These are phyloP conservation scores for Australoheros scitulus DNA, from an alignment of 2,113 vertebrate species.

Conservation along the genomic window DNA sequence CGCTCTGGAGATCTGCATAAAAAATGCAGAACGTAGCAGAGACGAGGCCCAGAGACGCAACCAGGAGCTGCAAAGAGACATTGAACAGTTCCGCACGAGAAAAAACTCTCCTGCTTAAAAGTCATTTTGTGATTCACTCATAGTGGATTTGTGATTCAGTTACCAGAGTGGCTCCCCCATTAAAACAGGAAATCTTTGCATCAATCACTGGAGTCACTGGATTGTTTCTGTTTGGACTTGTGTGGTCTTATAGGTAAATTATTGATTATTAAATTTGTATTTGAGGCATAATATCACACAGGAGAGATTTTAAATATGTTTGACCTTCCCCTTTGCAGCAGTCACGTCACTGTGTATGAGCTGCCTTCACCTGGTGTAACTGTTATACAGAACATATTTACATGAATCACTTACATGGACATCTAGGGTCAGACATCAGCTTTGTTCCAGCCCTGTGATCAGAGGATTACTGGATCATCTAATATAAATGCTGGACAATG, in stretches of 20 bases:
- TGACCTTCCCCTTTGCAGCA: neutral
- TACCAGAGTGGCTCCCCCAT: neutral
- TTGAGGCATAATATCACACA: neutral
- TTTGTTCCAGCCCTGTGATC: neutral
- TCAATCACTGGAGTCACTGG: neutral
- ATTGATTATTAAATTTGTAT: conserved; percentile 24
- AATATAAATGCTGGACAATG: neutral
- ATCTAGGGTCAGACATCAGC: neutral
- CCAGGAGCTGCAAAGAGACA: conserved; percentile 80
- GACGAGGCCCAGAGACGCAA: conserved; percentile 84
- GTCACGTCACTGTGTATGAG: neutral
- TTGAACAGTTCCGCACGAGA: conserved; percentile 75
- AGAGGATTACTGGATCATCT: neutral
- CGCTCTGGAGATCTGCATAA: conserved; percentile 82
- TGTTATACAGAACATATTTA: neutral
- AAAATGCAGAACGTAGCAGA: conserved; percentile 68
- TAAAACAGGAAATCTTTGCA: neutral
- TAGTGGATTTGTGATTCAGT: neutral
- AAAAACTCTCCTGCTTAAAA: conserved; percentile 54
- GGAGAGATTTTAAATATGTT: neutral
- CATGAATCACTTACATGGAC: neutral
- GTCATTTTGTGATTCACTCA: neutral
- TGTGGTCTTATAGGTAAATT: conserved; percentile 25
- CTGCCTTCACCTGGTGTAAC: neutral
- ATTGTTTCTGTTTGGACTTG: conserved; percentile 1